Conservation (phyloP, 1,140 invertebrate species). For the Campoletis sonorensis region DNA sequence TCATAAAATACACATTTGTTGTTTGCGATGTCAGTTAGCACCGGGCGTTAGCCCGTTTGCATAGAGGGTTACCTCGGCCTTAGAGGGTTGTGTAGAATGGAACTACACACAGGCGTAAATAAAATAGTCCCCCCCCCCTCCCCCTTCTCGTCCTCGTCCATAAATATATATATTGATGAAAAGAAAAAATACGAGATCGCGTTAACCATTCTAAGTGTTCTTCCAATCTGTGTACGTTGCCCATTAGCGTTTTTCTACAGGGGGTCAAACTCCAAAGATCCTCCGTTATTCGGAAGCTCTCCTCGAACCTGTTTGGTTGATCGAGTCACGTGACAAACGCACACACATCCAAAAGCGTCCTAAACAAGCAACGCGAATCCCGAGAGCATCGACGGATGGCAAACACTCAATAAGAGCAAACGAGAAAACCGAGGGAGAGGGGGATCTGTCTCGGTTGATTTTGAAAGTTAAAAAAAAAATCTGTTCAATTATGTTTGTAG, state of each 20-base stretch:
- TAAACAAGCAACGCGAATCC: constrained; percentile 59
- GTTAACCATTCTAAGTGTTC: constrained; percentile 62
- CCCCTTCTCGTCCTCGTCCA: constrained; percentile 47
- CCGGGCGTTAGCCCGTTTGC: constrained; percentile 57
- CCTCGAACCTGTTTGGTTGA: background rate
- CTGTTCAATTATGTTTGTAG: too few species aligned
- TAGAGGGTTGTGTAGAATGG: constrained; percentile 43
- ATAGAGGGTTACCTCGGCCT: constrained; percentile 31
- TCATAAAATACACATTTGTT: constrained; percentile 44
- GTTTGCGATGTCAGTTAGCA: constrained; percentile 57
- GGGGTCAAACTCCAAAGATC: constrained; percentile 46
- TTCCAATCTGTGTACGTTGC: constrained; percentile 58
- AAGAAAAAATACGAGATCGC: constrained; percentile 23
- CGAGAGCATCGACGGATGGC: constrained; percentile 13
- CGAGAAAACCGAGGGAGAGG: background rate
- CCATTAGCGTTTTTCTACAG: constrained; percentile 44
- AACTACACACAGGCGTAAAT: constrained; percentile 57
- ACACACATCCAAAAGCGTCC: constrained; percentile 44
- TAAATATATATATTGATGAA: background rate
- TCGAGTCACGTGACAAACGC: too few species aligned
- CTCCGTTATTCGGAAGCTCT: constrained; percentile 46
- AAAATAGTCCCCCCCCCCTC: constrained; percentile 56
- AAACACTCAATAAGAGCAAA: constrained; percentile 21
- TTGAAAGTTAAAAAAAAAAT: background rate
- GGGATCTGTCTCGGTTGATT: background rate